Base-by-base conservation (phyloP, 2,797 vertebrate species). In the Momotus momota region DNA sequence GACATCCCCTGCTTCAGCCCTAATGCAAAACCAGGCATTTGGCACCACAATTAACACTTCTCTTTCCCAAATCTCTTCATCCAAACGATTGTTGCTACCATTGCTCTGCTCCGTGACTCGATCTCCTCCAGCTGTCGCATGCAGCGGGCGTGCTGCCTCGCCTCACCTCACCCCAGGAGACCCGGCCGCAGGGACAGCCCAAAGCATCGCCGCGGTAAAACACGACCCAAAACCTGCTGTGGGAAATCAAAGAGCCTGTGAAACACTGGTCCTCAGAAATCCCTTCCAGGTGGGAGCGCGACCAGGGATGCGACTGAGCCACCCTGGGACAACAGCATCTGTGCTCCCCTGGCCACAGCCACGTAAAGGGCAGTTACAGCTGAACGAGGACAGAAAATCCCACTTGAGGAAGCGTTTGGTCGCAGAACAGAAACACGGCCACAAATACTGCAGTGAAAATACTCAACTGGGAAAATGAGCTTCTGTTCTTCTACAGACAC, bases 121-220 rank as follows among this genome's bases (percentile, higher is more conserved):
- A 41, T 23, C 31, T 55, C 65, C 67, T 31, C 5, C 61, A 40
- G 41, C 31, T 46, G 13, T 1, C 0, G 1, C 3, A 1, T 5
- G 52, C 49, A 27, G 79, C 7, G 7, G 18, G 43, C 0, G 1
- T 12, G 54, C 35, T n/a, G 4, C 77, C 54, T 14, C 23, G 8
- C 35, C 64, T 55, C 49, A 12, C 21, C 5, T 54, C 54, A 12
- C 25, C 4, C 40, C 3, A 1, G 2, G 26, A 19, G 7, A 13
- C 17, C 27, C 23, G 69, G 69, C 69, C 5, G 4, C 1, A 25
- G 57, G 57, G 51, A 49, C 29, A 12, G 86, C 62, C 86, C 9
- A 1, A 3, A 52, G 22, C 51, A 21, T 13, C 1, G 3, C 41
- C 23, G 58, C 62, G 52, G 25, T 14, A 18, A 74, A 61, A 19